A percentile compares a stretch with the other conserved stretches of the same genome.
phyloP scores from a whole-genome alignment of 1,140 invertebrate species.

The Achroia grisella region DNA sequence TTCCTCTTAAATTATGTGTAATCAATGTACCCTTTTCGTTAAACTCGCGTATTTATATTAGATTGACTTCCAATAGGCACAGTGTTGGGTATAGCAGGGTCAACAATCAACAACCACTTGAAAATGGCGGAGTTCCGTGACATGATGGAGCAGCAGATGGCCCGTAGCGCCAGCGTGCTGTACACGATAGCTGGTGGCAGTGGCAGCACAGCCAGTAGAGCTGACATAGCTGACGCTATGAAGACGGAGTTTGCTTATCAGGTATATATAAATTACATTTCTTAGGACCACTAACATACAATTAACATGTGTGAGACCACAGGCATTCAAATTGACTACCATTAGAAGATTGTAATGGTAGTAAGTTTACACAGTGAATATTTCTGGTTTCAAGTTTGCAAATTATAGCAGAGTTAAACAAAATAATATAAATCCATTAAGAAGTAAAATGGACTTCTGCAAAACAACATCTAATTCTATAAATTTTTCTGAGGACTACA shows the following conservation, averaged over 20 bases:
- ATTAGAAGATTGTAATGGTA: too few relatives aligned
- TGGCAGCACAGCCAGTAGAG: constrained; percentile 32
- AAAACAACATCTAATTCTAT: too few relatives aligned
- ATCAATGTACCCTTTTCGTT: neutral
- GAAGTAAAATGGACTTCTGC: too few relatives aligned
- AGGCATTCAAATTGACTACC: too few relatives aligned
- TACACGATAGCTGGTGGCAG: constrained; percentile 44
- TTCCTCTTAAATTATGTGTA: too few relatives aligned
- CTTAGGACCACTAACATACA: too few relatives aligned
- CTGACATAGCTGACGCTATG: constrained; percentile 59
- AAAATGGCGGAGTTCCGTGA: constrained; percentile 79
- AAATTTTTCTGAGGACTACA: too few relatives aligned
- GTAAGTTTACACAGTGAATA: too few relatives aligned
- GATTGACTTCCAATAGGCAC: constrained; percentile 66
- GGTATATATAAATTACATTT: constrained; percentile 15
- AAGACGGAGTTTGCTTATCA: constrained; percentile 60
- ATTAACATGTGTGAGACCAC: too few relatives aligned
- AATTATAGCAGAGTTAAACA: too few relatives aligned
- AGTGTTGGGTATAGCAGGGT: constrained; percentile 78
- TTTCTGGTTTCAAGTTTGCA: too few relatives aligned
- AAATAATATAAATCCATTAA: too few relatives aligned
- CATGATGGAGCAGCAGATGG: constrained; percentile 74
- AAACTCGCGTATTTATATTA: neutral
- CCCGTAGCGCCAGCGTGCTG: constrained; percentile 50
- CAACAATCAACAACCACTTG: constrained; percentile 78